These are phyloP conservation scores for Sinotaia quadrata DNA, from an alignment of 2,888 invertebrate species.

Conservation along the genomic window DNA sequence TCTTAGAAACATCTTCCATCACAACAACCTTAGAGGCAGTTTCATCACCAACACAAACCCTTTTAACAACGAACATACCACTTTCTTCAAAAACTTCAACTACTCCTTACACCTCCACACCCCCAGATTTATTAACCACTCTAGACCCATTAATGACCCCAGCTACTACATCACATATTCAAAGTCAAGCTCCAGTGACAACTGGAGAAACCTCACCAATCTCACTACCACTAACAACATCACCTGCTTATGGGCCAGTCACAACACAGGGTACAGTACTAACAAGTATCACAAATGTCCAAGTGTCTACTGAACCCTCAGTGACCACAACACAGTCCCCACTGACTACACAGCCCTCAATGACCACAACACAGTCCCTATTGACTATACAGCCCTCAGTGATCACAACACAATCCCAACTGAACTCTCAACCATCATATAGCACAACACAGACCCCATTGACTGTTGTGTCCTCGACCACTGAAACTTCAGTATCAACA, in stretches of 20 bases:
- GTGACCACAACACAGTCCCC: background rate
- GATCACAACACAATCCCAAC: no score
- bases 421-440: no score
- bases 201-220: no score
- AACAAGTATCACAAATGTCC: background rate
- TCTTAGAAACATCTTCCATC: background rate
- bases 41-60: background rate
- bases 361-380: background rate
- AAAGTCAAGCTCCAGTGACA: no score
- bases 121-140: no score
- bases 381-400: background rate
- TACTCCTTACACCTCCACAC: no score
- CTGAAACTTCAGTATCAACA: conserved; percentile 20
- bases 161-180: no score
- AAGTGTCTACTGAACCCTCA: background rate
- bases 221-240: background rate
- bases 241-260: background rate
- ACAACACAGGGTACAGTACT: background rate
- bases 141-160: no score
- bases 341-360: background rate
- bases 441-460: conserved; percentile 17
- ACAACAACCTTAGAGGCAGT: conserved; percentile 4
- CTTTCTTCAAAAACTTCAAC: no score
- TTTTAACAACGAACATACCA: no score
- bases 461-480: conserved; percentile 13